Base-by-base conservation (phyloP, 2,113 vertebrate genomes). In the Phylloscopus trochilus region DNA sequence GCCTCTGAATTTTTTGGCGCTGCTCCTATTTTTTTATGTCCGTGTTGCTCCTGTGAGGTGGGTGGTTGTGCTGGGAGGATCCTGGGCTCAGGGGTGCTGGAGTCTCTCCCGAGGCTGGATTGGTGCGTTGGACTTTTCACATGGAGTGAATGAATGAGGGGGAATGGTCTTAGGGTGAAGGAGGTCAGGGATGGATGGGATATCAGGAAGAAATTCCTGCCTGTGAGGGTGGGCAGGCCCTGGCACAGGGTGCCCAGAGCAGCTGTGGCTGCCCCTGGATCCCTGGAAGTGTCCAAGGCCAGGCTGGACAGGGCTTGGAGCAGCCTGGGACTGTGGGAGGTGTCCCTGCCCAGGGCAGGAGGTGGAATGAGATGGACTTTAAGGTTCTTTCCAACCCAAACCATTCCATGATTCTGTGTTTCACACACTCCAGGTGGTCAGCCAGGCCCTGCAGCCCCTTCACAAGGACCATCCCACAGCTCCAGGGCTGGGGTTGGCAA, bases 301-400 rank as follows among this genome's bases (percentile, higher is more conserved):
- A 49, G 76, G 62, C 0, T 75, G 77, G 59, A 66, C 0, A 0
- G 53, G 23, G 62, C 11, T 67, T 6, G 79, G 70, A 69, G 41
- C 47, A 62, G 0, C 26, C 47, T 83, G 79, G 55, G 55, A 10
- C 0, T 4, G 41, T 47, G 78, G n/a, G 0, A 83, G 47, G 14
- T 41, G 62, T 41, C 30, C 26, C 70, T 83, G 39, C 39, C 20
- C 55, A 43, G 15, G 47, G 26, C 55, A 55, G 11, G 19, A 15
- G 13, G 8, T 35, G 41, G 55, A 0, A 23, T 0, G 1, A 5
- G 6, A 4, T 31, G 10, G 0, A 3, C 3, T 47, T 68, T 53
- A 41, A 30, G 27, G 15, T 62, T 53, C 24, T 18, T 83, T 83
- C 7, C 46, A 60, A 30, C 0, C 33, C 70, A 75, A 47, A 41